phyloP scores from a whole-genome alignment of 2,113 vertebrate species.

The zebrafish (Danio rerio) region DNA sequence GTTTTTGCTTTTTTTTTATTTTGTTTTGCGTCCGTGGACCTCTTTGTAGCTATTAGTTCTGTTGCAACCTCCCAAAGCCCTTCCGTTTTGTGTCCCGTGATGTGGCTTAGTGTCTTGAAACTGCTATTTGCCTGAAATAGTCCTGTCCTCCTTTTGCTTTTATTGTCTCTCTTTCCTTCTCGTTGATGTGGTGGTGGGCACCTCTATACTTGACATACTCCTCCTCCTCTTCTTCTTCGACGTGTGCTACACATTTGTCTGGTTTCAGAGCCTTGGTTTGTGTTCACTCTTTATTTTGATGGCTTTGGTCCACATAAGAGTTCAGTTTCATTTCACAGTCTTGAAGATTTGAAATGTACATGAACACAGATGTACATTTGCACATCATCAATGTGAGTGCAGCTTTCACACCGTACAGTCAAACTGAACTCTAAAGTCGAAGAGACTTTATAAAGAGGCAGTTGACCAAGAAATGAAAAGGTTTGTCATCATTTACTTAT shows the following conservation, averaged over 20 bases:
- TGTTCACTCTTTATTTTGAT: not conserved
- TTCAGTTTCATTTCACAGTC: not conserved
- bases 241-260: constrained; percentile 19
- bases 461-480: not conserved
- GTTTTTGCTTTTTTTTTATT: constrained; percentile 7
- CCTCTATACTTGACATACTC: constrained; percentile 16
- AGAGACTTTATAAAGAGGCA: not conserved
- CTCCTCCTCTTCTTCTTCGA: not conserved
- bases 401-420: not conserved
- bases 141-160: constrained; percentile 32
- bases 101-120: constrained; percentile 30
- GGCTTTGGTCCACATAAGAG: not conserved
- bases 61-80: constrained; percentile 18
- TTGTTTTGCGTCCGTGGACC: constrained; percentile 25
- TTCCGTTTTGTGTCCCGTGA: constrained; percentile 30
- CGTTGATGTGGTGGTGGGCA: constrained; percentile 5
- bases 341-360: not conserved
- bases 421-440: constrained; percentile 22
- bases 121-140: constrained; percentile 22
- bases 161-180: not conserved
- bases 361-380: constrained; percentile 9
- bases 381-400: not conserved
- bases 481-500: not conserved
- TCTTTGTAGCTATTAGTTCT: constrained; percentile 44
- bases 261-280: not conserved